phyloP scores from a whole-genome alignment of 2,888 invertebrate species.

The Bombyx huttoni region DNA sequence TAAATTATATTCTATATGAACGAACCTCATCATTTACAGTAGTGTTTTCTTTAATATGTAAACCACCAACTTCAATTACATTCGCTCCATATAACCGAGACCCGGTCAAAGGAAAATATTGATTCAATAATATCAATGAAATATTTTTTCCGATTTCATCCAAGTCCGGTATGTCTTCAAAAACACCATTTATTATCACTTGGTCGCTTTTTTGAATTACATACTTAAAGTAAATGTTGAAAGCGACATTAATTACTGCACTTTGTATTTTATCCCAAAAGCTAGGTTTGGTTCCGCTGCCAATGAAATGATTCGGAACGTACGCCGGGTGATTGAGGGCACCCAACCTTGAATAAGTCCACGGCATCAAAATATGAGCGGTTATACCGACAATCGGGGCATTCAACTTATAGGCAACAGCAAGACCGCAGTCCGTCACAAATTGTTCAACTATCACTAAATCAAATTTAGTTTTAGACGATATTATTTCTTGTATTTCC shows the following conservation, averaged over 20 bases:
- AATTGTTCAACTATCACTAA: conserved; percentile 69
- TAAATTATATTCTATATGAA: not conserved
- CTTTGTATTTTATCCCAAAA: conserved; percentile 54
- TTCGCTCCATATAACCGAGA: conserved; percentile 52
- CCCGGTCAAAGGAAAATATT: conserved; percentile 65
- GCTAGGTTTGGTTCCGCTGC: conserved; percentile 41
- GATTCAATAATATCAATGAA: conserved; percentile 47
- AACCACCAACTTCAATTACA: conserved; percentile 68
- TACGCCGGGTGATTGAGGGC: conserved; percentile 69
- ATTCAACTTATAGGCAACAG: conserved; percentile 60
- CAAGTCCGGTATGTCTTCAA: conserved; percentile 22
- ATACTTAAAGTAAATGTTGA: conserved; percentile 19
- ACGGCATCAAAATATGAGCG: conserved; percentile 68
- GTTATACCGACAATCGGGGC: conserved; percentile 66
- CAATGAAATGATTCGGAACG: conserved; percentile 65
- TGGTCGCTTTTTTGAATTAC: conserved; percentile 23
- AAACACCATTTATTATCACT: conserved; percentile 16
- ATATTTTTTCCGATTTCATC: conserved; percentile 27
- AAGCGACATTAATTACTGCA: conserved; percentile 24
- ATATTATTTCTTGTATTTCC: conserved; percentile 17
- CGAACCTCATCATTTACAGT: conserved; percentile 10
- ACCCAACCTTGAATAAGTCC: conserved; percentile 69
- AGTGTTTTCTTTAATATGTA: conserved; percentile 33
- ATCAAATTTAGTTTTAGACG: conserved; percentile 53
- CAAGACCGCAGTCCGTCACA: conserved; percentile 70